phyloP scores from a whole-genome alignment of 2,888 invertebrate genomes.

The Pseudococcus longispinus region DNA sequence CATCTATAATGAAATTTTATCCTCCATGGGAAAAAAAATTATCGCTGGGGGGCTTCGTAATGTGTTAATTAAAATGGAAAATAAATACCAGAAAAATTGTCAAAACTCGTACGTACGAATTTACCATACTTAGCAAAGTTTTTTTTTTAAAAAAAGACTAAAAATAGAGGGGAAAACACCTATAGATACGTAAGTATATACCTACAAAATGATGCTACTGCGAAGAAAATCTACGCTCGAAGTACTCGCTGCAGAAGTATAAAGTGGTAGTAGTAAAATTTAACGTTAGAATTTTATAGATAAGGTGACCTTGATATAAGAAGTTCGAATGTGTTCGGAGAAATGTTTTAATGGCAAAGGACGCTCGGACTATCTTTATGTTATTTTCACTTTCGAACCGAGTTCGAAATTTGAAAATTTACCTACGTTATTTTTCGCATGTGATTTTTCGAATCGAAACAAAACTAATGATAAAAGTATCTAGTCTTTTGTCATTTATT shows the following conservation, averaged over 20 bases:
- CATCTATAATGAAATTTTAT: background rate
- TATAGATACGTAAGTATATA: background rate
- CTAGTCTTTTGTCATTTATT: too few species aligned
- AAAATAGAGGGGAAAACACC: background rate
- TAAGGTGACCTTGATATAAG: background rate
- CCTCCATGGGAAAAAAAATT: background rate
- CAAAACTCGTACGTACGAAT: background rate
- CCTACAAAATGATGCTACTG: background rate
- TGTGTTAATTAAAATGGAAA: background rate
- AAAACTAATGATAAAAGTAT: too few species aligned
- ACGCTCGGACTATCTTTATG: background rate
- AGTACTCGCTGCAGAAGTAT: background rate
- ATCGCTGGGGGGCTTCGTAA: background rate
- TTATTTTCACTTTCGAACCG: background rate
- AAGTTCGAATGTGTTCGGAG: background rate
- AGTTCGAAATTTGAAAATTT: background rate
- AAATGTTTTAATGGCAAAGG: constrained; percentile 11
- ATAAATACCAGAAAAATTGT: background rate
- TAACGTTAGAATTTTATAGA: constrained; percentile 9
- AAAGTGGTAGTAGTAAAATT: background rate
- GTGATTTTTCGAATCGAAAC: too few species aligned
- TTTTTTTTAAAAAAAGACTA: background rate
- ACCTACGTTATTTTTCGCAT: too few species aligned
- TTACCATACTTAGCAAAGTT: too few species aligned
- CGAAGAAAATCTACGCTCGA: background rate